Base-by-base conservation (phyloP, 2,113 vertebrate species). In the Megalops atlanticus region DNA sequence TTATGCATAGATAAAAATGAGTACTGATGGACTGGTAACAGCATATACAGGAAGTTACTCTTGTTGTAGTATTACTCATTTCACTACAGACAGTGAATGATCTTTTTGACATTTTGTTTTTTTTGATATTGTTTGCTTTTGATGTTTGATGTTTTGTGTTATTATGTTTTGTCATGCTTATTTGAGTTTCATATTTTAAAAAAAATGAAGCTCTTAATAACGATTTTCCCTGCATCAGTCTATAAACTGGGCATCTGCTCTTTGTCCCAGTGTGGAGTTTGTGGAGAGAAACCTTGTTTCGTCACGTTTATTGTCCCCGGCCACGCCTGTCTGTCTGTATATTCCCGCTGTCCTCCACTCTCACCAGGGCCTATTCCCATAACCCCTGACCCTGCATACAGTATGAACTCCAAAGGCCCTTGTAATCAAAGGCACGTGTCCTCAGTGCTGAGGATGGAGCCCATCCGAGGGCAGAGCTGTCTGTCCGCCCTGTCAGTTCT, bases 341-440 rank as follows among this genome's bases (percentile, higher is more conserved):
- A 31, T 4, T 24, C 27, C 31, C 5, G 1, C 39, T 72, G 4
- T 79, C 43, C 6, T 36, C 33, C 27, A 35, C 40, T 43, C 58
- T 31, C 41, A 35, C 27, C 7, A 3, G 58, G 58, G 16, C 15
- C 21, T 39, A n/a, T 12, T 16, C 35, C 11, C 27, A 2, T 58
- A 24, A 77, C 35, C 49, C 54, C 40, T 43, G 64, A 78, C 76
- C 24, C 18, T 12, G 54, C n/a, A n/a, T n/a, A 68, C 49, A 64
- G 76, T 68, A 78, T 41, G 54, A 41, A 68, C 76, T 39, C 33
- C 31, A 27, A n/a, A 79, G 16, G 43, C 4, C 39, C 12, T 16
- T 72, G 3, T 69, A 71, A 79, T 49, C 33, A 71, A 71, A 47
- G 24, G 38, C 39, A 45, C 16, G 71, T 64, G 33, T 31, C 40